phyloP scores from a whole-genome alignment of 2,113 vertebrate genomes.

The Rhea pennata region DNA sequence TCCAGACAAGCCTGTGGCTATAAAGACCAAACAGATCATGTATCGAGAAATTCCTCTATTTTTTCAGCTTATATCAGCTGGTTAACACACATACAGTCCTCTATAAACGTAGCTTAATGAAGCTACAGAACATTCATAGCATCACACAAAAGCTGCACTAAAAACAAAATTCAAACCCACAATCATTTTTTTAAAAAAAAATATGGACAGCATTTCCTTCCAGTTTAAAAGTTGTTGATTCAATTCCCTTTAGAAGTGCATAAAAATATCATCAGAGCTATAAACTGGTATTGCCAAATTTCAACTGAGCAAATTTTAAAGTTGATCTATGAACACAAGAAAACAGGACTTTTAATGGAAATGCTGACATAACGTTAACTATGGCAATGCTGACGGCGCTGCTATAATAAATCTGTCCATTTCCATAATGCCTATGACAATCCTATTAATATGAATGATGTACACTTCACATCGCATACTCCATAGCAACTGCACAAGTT shows the following conservation, averaged over 20 bases:
- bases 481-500: conserved; percentile 70
- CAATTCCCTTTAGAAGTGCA: background rate
- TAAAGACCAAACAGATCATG: background rate
- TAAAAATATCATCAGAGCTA: conserved; percentile 34
- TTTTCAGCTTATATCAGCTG: background rate
- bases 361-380: conserved; percentile 71
- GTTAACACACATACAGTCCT: background rate
- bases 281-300: conserved; percentile 45
- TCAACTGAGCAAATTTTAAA: conserved; percentile 31
- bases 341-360: conserved; percentile 71
- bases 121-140: background rate
- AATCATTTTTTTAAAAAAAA: background rate
- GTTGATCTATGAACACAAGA: conserved; percentile 38
- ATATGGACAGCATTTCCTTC: background rate
- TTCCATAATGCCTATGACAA: conserved; percentile 76
- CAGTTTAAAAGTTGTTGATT: background rate
- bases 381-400: conserved; percentile 51
- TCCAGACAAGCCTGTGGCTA: background rate
- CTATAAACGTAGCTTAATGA: background rate
- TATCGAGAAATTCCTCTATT: background rate
- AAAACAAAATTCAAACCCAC: background rate
- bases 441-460: conserved; percentile 83
- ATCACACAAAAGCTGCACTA: background rate
- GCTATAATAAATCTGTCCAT: conserved; percentile 79
- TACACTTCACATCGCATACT: conserved; percentile 66